Base-by-base conservation (phyloP, 2,113 vertebrate species). In the Gadus macrocephalus region DNA sequence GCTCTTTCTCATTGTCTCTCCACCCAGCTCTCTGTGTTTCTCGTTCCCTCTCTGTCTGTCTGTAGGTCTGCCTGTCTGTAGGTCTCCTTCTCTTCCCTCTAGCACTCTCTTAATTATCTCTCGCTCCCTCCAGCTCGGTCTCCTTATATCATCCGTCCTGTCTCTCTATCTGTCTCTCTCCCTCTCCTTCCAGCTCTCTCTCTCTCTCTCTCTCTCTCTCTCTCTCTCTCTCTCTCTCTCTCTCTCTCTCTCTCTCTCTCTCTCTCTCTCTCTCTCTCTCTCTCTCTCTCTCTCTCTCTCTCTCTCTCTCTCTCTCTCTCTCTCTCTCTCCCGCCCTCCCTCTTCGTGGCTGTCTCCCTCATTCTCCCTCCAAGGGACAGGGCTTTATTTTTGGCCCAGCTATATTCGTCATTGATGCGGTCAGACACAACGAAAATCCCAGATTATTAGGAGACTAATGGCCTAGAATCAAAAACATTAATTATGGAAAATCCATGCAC, bases 381-480 rank as follows among this genome's bases (percentile, higher is more conserved):
- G 81, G 75, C 63, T 67, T 71, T 80, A 62, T 76, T 85, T 81
- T 79, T 69, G 72, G 68, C 75, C 71, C 69, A 56, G 76, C 70
- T 79, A 67, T 72, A 77, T 81, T 82, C 83, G 81, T 78, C 78
- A 69, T 86, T 74, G 76, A 78, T 64, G 19, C 17, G 14, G 75
- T 86, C 78, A 87, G 84, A 86, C 74, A 77, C 75, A 56, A 70
- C 62, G 69, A 60, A 78, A 85, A 82, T 74, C 73, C 78, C 73
- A 75, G 63, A 83, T 78, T 78, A 76, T 70, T 72, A 72, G 55
- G 0, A 58, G 66, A 71, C 64, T 71, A 62, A 72, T 76, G 56
- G 68, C 66, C 49, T 27, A 15, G 12, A 74, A 71, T 67, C 61
- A 53, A 78, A 80, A 28, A 5, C 61, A 78, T 78, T 74, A 71